Evolutionary conservation across 2,888 invertebrate species (phyloP).

Genomic region (Lasius platythorax): DNA sequence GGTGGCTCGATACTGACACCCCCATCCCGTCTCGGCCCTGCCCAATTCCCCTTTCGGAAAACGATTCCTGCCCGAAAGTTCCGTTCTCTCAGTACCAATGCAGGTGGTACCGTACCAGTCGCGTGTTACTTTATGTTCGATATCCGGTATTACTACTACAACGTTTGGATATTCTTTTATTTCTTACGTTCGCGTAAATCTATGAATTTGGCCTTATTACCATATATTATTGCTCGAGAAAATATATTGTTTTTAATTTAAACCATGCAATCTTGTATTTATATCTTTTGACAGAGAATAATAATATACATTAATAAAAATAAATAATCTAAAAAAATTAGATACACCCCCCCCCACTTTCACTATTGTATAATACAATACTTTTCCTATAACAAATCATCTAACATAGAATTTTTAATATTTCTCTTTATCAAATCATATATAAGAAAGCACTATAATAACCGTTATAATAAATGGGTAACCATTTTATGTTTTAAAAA

Average conservation of each 20-base stretch:
- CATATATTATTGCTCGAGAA: not conserved
- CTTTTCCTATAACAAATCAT: not conserved
- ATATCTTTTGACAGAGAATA: not conserved
- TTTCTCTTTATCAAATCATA: not conserved
- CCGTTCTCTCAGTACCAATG: conserved; percentile 78
- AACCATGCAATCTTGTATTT: conserved; percentile 4
- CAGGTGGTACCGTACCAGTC: conserved; percentile 85
- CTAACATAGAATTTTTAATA: not conserved
- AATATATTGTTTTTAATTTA: conserved; percentile 30
- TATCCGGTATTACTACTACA: conserved; percentile 68
- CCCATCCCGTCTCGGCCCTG: conserved; percentile 21
- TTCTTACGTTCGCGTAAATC: conserved; percentile 38
- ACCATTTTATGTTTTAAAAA: not conserved
- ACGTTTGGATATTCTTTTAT: conserved; percentile 59
- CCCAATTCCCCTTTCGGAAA: conserved; percentile 70
- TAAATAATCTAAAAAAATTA: not conserved
- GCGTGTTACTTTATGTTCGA: conserved; percentile 82
- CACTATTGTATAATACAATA: too few relatives aligned
- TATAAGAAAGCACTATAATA: not conserved
- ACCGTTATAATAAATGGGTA: not conserved
- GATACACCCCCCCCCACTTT: not conserved
- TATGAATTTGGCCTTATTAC: conserved; percentile 27
- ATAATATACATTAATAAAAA: not conserved
- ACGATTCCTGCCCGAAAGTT: conserved; percentile 80
- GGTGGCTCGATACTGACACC: conserved; percentile 57